Evolutionary conservation across 2,797 vertebrate species (phyloP).

Genomic region (Eulemur coronatus): DNA sequence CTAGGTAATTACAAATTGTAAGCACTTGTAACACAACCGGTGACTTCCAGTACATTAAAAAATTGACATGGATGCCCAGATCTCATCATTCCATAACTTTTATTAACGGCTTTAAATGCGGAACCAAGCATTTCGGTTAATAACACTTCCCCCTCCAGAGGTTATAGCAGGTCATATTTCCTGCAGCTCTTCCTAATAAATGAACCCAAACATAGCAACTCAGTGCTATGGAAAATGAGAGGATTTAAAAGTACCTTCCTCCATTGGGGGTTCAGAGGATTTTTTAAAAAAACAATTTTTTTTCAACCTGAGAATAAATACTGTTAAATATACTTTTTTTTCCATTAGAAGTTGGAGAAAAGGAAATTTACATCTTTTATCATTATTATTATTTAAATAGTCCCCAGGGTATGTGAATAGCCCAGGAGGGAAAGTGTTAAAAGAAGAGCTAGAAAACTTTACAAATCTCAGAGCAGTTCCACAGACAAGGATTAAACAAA

Average conservation of each 20-base stretch:
- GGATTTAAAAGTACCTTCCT: conserved; percentile 62
- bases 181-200: conserved; percentile 63
- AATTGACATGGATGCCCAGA: background rate
- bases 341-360: background rate
- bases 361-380: background rate
- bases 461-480: conserved; percentile 46
- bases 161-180: conserved; percentile 51
- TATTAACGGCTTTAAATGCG: conserved; percentile 55
- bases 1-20: conserved; percentile 79
- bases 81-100: conserved; percentile 59
- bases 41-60: conserved; percentile 73
- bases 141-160: conserved; percentile 53
- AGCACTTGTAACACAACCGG: conserved; percentile 61
- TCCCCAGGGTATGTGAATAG: conserved; percentile 45
- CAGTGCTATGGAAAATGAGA: conserved; percentile 24
- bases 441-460: conserved; percentile 53
- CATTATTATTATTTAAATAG: conserved; percentile 11
- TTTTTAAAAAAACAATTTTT: conserved; percentile 60
- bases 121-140: conserved; percentile 39
- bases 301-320: conserved; percentile 63
- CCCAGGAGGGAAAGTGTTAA: conserved; percentile 13
- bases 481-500: conserved; percentile 52
- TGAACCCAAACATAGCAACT: conserved; percentile 62
- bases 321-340: conserved; percentile 25
- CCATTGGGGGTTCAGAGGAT: conserved; percentile 30